phyloP scores from a whole-genome alignment of 2,113 vertebrate species.

The Notarius lentiginosus region DNA sequence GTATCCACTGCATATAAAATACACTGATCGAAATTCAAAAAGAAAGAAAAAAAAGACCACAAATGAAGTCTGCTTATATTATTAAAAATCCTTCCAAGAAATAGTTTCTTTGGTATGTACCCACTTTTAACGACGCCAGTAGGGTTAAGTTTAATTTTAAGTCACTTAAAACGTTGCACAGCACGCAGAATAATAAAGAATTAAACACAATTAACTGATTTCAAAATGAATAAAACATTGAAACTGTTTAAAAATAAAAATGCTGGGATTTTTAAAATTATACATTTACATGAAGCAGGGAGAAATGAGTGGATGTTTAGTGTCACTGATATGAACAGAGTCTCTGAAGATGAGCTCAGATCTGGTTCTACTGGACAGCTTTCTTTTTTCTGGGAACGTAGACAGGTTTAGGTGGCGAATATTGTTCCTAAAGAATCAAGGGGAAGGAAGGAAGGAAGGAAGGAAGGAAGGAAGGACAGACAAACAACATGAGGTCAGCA shows the following conservation, averaged over 20 bases:
- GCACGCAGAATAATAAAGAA: not conserved
- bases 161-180: not conserved
- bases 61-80: not conserved
- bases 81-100: not conserved
- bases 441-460: not conserved
- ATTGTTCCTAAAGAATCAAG: constrained; percentile 26
- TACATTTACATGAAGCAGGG: not conserved
- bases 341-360: not conserved
- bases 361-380: constrained; percentile 18
- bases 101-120: constrained; percentile 5
- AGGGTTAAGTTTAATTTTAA: not conserved
- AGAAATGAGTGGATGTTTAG: not conserved
- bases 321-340: not conserved
- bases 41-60: not conserved
- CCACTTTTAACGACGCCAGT: not conserved
- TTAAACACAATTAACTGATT: not conserved
- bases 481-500: not conserved
- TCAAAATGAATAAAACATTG: not conserved
- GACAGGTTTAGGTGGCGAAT: constrained; percentile 51
- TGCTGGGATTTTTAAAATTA: not conserved
- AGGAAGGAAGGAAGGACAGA: not conserved
- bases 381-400: constrained; percentile 25
- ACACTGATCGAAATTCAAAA: not conserved
- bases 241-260: not conserved
- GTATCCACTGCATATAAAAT: not conserved